These are phyloP conservation scores for Mastigias papua DNA, from an alignment of 30 jellyfish, hydroid and myxozoan species.

Conservation along the genomic window DNA sequence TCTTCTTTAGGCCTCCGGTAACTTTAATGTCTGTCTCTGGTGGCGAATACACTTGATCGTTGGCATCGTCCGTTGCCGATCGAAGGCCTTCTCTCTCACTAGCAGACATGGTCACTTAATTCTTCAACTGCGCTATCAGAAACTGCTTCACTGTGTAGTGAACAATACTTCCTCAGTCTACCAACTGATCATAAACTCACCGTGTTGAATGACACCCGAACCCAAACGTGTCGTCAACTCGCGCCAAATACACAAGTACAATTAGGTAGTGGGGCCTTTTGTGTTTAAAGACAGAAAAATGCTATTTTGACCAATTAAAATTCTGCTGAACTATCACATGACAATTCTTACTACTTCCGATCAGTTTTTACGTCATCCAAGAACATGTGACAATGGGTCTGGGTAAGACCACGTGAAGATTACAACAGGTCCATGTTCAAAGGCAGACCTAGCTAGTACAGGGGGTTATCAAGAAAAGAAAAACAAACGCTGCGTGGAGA, in stretches of 20 bases:
- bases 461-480: neutral
- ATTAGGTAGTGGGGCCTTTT: neutral
- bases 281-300: neutral
- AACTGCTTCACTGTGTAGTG: neutral
- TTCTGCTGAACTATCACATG: neutral
- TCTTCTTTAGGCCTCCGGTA: constrained; percentile 71
- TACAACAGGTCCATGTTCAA: neutral
- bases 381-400: constrained; percentile 14
- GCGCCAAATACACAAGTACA: constrained; percentile 22
- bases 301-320: neutral
- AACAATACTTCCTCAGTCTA: neutral
- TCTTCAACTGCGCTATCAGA: neutral
- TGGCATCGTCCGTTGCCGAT: constrained; percentile 71
- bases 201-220: neutral
- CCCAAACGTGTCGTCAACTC: constrained; percentile 27
- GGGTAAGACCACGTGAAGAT: constrained; percentile 7
- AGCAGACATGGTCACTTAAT: constrained; percentile 29
- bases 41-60: constrained; percentile 63
- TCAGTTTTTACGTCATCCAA: neutral
- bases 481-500: too few species aligned
- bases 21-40: constrained; percentile 64
- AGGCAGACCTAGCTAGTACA: constrained; percentile 12
- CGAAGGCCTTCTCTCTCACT: constrained; percentile 76
- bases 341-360: neutral
- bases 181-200: neutral